Conservation (phyloP, 2,888 invertebrate species). For the Drosophila pseudotalamancana region DNA sequence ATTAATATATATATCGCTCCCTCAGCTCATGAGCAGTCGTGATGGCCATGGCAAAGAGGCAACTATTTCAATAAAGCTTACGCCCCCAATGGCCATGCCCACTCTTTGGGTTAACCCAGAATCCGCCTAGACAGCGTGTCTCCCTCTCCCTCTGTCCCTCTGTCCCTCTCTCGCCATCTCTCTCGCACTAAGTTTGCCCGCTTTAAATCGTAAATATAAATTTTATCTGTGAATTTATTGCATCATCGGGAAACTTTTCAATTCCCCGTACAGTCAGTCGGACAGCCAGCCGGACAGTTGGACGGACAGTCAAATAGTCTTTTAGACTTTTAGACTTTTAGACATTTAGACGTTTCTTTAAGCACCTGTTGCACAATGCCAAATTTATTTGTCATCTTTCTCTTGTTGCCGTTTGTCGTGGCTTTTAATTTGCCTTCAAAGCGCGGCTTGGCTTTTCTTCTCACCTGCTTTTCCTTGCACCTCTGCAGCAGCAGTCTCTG, state of each 20-base stretch:
- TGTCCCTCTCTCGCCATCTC: not conserved
- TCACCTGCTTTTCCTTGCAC: conserved; percentile 21
- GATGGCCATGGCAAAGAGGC: conserved; percentile 31
- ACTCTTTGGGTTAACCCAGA: conserved; percentile 4
- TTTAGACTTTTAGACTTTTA: not conserved
- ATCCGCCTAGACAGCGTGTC: conserved; percentile 62
- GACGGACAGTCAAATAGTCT: not conserved
- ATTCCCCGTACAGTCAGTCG: conserved; percentile 43
- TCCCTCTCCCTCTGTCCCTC: not conserved
- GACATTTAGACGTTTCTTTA: conserved; percentile 9
- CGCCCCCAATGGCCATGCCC: not conserved
- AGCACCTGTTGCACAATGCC: conserved; percentile 64
- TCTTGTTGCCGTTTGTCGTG: conserved; percentile 67
- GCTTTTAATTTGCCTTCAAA: conserved; percentile 75
- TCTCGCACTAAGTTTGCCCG: conserved; percentile 16
- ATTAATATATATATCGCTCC: conserved; percentile 57
- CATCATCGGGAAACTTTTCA: conserved; percentile 76
- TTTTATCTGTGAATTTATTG: conserved; percentile 81
- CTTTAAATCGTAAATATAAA: conserved; percentile 77
- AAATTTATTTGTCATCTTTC: conserved; percentile 68
- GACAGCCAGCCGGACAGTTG: not conserved
- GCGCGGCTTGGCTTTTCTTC: conserved; percentile 61
- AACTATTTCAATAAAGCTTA: conserved; percentile 22
- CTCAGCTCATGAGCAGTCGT: conserved; percentile 26
- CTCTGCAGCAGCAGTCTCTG: not conserved